Percentiles rank a stretch among this genome's conserved stretches.
Conservation (phyloP, 37 sponge, comb jelly and placozoan species). For the Beroe forskalii region DNA sequence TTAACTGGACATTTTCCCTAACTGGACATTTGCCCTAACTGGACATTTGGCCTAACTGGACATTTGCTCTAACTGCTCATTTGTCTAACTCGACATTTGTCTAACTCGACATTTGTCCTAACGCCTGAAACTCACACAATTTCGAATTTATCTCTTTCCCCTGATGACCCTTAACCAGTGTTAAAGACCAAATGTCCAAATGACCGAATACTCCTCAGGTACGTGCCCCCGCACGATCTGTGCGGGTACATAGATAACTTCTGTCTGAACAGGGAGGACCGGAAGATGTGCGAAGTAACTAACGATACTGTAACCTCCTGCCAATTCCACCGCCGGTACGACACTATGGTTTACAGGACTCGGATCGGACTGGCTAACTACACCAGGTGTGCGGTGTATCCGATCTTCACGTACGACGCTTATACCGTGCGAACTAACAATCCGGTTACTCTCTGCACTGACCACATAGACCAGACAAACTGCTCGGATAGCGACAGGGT, state of each 20-base stretch:
- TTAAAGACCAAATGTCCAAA: no score
- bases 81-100: no score
- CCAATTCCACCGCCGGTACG: not conserved
- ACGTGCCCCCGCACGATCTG: not conserved
- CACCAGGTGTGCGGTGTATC: not conserved
- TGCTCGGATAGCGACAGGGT: not conserved
- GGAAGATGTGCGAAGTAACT: not conserved
- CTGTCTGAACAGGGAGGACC: not conserved
- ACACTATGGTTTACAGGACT: not conserved
- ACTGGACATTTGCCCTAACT: no score
- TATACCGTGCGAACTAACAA: not conserved
- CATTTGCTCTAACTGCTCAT: no score
- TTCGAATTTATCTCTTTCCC: no score
- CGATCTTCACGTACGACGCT: not conserved
- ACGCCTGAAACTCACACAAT: no score
- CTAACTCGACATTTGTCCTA: no score
- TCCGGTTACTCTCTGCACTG: not conserved
- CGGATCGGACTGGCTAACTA: not conserved
- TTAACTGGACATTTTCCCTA: no score
- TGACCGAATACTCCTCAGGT: not conserved
- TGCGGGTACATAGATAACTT: not conserved
- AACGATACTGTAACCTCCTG: not conserved
- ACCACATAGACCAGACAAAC: slow-evolving; percentile 1
- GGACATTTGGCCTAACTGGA: no score
- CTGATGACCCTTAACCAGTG: no score